Percentiles rank a stretch among this genome's conserved stretches.
These are phyloP conservation scores for Pangasius krempfi DNA, from an alignment of 2,797 vertebrate genomes.

Conservation along the genomic window DNA sequence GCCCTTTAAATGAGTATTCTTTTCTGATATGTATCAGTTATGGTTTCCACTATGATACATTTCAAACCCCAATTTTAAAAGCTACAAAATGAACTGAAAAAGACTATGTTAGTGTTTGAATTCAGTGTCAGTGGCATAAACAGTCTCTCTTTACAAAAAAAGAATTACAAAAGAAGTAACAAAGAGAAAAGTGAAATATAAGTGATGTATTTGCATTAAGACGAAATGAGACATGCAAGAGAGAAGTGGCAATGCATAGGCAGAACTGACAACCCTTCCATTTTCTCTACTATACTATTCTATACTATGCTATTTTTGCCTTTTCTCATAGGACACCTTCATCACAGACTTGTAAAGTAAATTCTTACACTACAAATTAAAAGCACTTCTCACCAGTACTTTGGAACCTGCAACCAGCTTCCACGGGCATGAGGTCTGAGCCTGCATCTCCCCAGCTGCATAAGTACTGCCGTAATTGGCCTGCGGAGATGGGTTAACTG, in stretches of 20 bases:
- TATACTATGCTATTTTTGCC: neutral
- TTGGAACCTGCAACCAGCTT: conserved; percentile 74
- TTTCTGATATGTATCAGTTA: neutral
- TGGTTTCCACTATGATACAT: neutral
- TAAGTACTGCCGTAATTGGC: conserved; percentile 64
- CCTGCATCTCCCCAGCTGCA: conserved; percentile 53
- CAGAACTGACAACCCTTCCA: neutral
- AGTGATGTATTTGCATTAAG: neutral
- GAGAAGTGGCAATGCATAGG: neutral
- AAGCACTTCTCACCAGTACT: conserved; percentile 75
- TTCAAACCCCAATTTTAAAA: neutral
- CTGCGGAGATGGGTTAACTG: conserved; percentile 53
- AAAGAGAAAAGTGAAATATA: neutral
- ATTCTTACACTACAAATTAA: neutral
- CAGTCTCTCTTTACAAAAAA: neutral
- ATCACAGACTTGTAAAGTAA: conserved; percentile 2
- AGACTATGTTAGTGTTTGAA: neutral
- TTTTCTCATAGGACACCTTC: neutral
- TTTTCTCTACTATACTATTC: neutral
- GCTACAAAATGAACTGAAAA: neutral
- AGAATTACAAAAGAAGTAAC: neutral
- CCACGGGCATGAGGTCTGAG: conserved; percentile 73
- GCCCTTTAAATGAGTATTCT: neutral
- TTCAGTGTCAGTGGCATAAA: neutral
- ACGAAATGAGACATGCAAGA: neutral